phyloP scores from a whole-genome alignment of 2,797 vertebrate species.

The Sebastes vulpes region DNA sequence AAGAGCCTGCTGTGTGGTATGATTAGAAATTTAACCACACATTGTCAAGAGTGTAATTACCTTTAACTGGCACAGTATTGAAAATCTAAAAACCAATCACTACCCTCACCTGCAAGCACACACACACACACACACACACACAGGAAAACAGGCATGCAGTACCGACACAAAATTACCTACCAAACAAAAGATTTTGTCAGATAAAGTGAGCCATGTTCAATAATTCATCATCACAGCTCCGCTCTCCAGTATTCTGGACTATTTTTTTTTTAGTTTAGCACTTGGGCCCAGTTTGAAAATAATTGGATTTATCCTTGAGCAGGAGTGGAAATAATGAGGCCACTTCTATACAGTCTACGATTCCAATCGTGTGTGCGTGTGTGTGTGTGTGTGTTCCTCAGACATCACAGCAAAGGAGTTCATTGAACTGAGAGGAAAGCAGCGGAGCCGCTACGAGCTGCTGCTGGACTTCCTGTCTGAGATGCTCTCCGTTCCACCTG shows the following conservation, averaged over 20 bases:
- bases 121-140: background rate
- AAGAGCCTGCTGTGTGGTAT: background rate
- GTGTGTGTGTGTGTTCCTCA: constrained; percentile 60
- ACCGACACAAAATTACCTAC: background rate
- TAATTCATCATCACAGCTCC: constrained; percentile 28
- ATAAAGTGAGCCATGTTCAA: constrained; percentile 29
- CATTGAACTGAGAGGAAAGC: constrained; percentile 79
- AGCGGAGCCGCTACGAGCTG: constrained; percentile 81
- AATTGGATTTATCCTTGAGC: constrained; percentile 51
- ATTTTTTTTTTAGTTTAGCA: constrained; percentile 18
- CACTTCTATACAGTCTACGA: constrained; percentile 2
- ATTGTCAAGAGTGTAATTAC: constrained; percentile 32
- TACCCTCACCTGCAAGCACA: background rate
- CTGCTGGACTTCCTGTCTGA: constrained; percentile 88
- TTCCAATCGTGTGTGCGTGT: background rate
- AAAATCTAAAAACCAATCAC: background rate
- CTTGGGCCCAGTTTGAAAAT: constrained; percentile 30
- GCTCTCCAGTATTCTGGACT: constrained; percentile 6
- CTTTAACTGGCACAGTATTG: constrained; percentile 9
- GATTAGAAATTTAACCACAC: constrained; percentile 14
- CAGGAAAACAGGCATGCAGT: background rate
- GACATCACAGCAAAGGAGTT: constrained; percentile 90
- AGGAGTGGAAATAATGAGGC: constrained; percentile 48
- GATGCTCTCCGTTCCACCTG: constrained; percentile 79
- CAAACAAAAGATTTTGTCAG: constrained; percentile 12